Conservation (phyloP, 2,113 vertebrate species). For the Eulacestoma nigropectus region DNA sequence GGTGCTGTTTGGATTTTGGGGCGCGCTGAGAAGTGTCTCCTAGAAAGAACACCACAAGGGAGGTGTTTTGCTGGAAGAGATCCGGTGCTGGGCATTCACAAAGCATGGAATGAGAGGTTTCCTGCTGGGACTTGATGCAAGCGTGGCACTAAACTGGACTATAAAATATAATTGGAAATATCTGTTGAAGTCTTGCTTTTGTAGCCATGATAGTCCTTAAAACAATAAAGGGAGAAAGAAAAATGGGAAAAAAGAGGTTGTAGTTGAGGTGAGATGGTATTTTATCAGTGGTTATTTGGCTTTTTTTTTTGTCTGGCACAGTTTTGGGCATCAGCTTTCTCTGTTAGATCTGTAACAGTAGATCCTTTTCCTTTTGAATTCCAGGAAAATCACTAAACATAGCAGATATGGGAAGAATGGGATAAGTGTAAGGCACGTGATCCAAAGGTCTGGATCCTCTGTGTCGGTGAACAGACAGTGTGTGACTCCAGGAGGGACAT, state of each 20-base stretch:
- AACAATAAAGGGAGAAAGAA: neutral
- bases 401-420: neutral
- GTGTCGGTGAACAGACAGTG: fast-evolving
- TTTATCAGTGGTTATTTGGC: neutral
- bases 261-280: neutral
- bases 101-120: neutral
- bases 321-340: neutral
- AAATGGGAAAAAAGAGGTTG: neutral
- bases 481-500: neutral
- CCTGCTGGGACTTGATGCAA: neutral
- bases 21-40: neutral
- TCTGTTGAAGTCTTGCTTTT: neutral
- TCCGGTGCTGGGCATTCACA: neutral
- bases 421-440: too few relatives aligned
- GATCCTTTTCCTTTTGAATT: neutral
- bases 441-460: neutral
- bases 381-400: neutral
- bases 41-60: neutral
- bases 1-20: neutral
- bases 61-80: neutral
- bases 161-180: neutral
- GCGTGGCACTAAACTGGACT: neutral
- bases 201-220: neutral
- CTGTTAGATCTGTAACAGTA: neutral
- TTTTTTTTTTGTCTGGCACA: neutral